phyloP scores from a whole-genome alignment of 1,140 invertebrate species.

The Drosophila oshimai region DNA sequence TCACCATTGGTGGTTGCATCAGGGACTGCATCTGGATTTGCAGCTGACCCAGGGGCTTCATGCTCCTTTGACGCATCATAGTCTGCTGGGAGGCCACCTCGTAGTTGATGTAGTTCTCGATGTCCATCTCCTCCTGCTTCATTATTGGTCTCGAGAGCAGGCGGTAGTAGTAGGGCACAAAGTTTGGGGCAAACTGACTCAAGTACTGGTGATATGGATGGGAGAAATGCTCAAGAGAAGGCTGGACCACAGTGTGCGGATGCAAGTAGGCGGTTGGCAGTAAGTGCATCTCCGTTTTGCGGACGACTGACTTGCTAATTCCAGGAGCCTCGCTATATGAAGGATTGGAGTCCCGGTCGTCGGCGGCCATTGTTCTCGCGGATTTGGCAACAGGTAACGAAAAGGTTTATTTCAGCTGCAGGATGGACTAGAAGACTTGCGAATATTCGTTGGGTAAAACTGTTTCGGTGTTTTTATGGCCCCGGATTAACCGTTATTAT shows the following conservation, averaged over 20 bases:
- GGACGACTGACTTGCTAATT: constrained; percentile 35
- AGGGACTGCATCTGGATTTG: constrained; percentile 5
- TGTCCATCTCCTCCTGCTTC: constrained; percentile 36
- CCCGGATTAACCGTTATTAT: constrained; percentile 57
- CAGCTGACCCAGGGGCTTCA: constrained; percentile 23
- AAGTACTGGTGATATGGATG: constrained; percentile 40
- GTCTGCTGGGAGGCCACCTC: constrained; percentile 35
- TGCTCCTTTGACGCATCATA: background rate
- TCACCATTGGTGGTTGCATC: background rate
- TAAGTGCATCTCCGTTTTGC: background rate
- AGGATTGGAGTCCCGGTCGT: constrained; percentile 1
- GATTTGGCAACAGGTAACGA: constrained; percentile 29
- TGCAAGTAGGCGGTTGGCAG: background rate
- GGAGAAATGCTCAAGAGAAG: constrained; percentile 1
- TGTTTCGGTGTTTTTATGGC: constrained; percentile 40
- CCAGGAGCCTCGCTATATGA: constrained; percentile 32
- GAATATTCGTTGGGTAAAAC: constrained; percentile 5
- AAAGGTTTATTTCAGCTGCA: constrained; percentile 24
- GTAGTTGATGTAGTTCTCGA: constrained; percentile 58
- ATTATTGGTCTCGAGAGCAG: constrained; percentile 21
- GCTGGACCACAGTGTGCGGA: background rate
- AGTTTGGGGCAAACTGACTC: constrained; percentile 22
- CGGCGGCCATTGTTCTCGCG: constrained; percentile 23
- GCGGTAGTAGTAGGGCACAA: constrained; percentile 33
- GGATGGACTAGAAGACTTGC: constrained; percentile 3